Evolutionary conservation across 2,797 vertebrate species (phyloP), one percentile per base, ranked within the genome.

Genomic region (Acropternis orthonyx): DNA sequence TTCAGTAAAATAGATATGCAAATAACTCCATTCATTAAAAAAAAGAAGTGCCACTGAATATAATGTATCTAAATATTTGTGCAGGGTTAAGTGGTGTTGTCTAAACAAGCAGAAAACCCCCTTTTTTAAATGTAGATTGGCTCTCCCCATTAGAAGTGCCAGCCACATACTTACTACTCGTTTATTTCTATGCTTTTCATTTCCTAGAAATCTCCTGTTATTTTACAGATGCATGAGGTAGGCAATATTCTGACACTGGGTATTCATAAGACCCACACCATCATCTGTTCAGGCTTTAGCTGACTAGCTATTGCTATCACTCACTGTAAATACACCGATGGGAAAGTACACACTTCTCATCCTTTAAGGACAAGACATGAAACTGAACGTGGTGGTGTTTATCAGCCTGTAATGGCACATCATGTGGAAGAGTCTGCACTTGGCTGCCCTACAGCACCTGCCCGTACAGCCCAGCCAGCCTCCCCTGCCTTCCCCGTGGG

Each of bases 51-150:
- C 59, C 34, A 17, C 67, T 85, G 80, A 90, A 91, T 85, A 88
- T 92, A 94, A 95, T 48, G 84, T 81, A 73, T 43, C 91, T 95
- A 89, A 91, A 92, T 74, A 49, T 92, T 94, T 73, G 85, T 67
- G 88, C 23, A 69, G 75, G 54, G 86, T 89, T 86, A 94, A 96
- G 89, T 62, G 85, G 32, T 74, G 82, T 24, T 92, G 95, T 68
- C 91, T 62, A 91, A 96, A 95, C 88, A 96, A 82, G 65, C 41
- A 92, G 55, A 79, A 65, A 56, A 62, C 37, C 12, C 30, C 58
- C 22, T 85, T 94, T 65, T 43, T 62, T 92, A 36, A 14, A 56
- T 58, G 88, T 28, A 84, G 83, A 80, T 75, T 79, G 49, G 6
- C 41, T 87, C 49, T 67, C 56, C 11, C 14, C n/a, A 24, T 93